Conservation (phyloP, 2,888 invertebrate species). For the Gnatocerus cornutus region DNA sequence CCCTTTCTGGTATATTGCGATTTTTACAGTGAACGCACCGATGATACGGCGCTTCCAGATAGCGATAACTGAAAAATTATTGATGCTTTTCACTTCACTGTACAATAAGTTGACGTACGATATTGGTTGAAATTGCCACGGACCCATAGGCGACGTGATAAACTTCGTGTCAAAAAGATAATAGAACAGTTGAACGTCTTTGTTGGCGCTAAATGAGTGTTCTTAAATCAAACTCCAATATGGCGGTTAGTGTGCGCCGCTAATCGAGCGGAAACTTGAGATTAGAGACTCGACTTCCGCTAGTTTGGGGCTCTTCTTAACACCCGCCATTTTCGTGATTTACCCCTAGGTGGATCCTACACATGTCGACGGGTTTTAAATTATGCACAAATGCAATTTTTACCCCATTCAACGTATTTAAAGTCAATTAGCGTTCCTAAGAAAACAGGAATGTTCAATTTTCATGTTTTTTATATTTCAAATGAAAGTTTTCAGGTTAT, state of each 20-base stretch:
- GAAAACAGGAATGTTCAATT: too few relatives aligned
- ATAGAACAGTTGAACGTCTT: slow-evolving; percentile 70
- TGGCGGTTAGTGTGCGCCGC: slow-evolving; percentile 70
- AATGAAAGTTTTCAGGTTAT: too few relatives aligned
- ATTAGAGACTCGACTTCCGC: slow-evolving; percentile 65
- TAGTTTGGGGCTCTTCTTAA: slow-evolving; percentile 21
- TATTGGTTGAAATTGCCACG: slow-evolving; percentile 66
- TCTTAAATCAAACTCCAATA: slow-evolving; percentile 73
- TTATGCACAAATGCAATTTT: too few relatives aligned
- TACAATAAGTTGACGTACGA: slow-evolving; percentile 64
- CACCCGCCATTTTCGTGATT: slow-evolving; percentile 6
- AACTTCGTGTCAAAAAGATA: slow-evolving; percentile 69
- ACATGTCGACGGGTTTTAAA: neutral
- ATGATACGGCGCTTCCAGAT: slow-evolving; percentile 40
- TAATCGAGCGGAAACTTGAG: slow-evolving; percentile 72
- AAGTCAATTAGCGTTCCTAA: too few relatives aligned
- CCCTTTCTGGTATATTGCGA: slow-evolving; percentile 22
- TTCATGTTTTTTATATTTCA: too few relatives aligned
- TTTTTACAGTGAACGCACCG: slow-evolving; percentile 45
- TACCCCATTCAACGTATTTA: too few relatives aligned
- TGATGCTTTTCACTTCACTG: slow-evolving; percentile 60
- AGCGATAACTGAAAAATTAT: slow-evolving; percentile 59
- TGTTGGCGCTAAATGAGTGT: slow-evolving; percentile 71
- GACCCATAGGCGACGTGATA: slow-evolving; percentile 63
- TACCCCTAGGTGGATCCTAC: neutral